Conservation (phyloP, 2,888 invertebrate species). For the Acrocera orbiculus region DNA sequence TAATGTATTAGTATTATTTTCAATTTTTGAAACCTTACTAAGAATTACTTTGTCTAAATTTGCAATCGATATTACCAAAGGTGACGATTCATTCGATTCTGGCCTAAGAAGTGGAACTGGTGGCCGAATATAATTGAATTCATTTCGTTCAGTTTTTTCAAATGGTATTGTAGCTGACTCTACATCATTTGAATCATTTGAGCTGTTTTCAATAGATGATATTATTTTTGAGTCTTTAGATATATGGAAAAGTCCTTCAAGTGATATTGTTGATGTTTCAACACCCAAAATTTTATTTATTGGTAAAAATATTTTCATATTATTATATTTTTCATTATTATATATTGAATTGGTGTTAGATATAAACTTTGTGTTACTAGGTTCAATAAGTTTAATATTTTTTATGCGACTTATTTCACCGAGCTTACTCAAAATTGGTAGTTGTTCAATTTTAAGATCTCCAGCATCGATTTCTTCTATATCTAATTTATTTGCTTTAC, state of each 20-base stretch:
- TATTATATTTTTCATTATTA: slow-evolving; percentile 3
- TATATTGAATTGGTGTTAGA: too few relatives aligned
- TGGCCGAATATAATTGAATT: slow-evolving; percentile 23
- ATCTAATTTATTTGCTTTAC: slow-evolving; percentile 35
- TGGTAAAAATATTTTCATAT: slow-evolving; percentile 17
- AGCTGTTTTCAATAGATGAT: not conserved
- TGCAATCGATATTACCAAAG: slow-evolving; percentile 31
- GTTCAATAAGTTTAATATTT: slow-evolving; percentile 47
- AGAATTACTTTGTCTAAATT: slow-evolving; percentile 31
- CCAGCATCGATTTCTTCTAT: slow-evolving; percentile 36
- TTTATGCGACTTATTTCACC: slow-evolving; percentile 53
- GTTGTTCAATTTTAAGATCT: slow-evolving; percentile 37
- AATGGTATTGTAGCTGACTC: slow-evolving; percentile 7
- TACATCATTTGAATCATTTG: not conserved
- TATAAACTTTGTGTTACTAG: too few relatives aligned
- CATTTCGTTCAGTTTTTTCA: slow-evolving; percentile 12
- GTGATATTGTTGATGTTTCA: slow-evolving; percentile 47
- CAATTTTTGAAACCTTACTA: slow-evolving; percentile 22
- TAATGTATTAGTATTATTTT: too few relatives aligned
- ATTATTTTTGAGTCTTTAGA: slow-evolving; percentile 28
- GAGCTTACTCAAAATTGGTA: slow-evolving; percentile 44
- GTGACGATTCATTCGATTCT: slow-evolving; percentile 31
- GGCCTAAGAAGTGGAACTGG: slow-evolving; percentile 27
- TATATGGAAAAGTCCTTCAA: slow-evolving; percentile 48
- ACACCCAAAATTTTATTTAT: slow-evolving; percentile 26